Conservation (phyloP, 2,888 invertebrate genomes). For the Ceratothoa steindachneri region DNA sequence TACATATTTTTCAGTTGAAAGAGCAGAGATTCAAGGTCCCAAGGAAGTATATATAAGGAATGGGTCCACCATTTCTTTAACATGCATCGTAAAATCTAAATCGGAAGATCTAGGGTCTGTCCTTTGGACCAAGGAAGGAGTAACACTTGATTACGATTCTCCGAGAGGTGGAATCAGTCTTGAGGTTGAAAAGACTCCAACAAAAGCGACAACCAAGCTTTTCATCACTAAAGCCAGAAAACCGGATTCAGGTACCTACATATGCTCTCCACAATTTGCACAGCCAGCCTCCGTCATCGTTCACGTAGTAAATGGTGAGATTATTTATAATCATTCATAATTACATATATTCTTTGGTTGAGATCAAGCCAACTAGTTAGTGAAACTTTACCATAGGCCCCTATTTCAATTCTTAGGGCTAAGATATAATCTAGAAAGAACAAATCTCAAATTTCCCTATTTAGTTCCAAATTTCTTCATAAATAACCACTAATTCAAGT, state of each 20-base stretch:
- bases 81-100: not conserved
- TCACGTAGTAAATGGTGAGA: not conserved
- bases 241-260: not conserved
- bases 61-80: not conserved
- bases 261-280: not conserved
- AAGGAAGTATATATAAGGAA: not conserved
- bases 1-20: too few species aligned
- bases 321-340: not conserved
- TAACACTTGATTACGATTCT: not conserved
- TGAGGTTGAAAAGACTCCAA: not conserved
- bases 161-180: not conserved
- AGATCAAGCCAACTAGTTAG: too few species aligned
- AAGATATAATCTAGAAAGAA: too few species aligned
- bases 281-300: slow-evolving; percentile 1
- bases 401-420: too few species aligned
- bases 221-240: slow-evolving; percentile 5
- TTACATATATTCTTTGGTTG: too few species aligned
- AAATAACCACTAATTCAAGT: too few species aligned
- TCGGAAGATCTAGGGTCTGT: not conserved
- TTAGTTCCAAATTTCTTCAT: too few species aligned
- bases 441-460: too few species aligned
- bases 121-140: not conserved
- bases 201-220: not conserved
- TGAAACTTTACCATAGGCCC: too few species aligned
- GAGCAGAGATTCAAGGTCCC: not conserved